Conservation (phyloP, 2,888 invertebrate species). For the Yponomeuta evonymella region DNA sequence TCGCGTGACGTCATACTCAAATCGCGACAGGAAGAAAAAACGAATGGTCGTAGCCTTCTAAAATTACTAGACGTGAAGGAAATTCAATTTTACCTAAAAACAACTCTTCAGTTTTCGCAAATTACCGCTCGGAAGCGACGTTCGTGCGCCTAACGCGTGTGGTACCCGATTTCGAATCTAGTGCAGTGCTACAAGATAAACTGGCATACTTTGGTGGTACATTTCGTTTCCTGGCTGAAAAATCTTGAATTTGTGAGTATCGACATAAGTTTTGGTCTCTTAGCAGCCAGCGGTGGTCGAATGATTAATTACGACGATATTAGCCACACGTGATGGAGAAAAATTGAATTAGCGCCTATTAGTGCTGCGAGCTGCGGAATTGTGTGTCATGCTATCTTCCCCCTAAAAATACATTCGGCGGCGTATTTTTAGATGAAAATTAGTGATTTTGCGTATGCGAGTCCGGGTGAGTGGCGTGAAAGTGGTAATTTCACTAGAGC, state of each 20-base stretch:
- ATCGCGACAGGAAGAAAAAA: background rate
- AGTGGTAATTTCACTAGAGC: conserved; percentile 48
- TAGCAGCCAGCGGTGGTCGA: conserved; percentile 46
- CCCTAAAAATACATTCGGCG: conserved; percentile 63
- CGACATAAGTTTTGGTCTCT: conserved; percentile 34
- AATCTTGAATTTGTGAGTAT: conserved; percentile 54
- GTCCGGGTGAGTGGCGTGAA: conserved; percentile 58
- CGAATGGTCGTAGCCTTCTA: conserved; percentile 50
- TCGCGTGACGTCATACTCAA: conserved; percentile 60
- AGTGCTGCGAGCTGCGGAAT: conserved; percentile 27
- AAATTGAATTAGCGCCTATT: conserved; percentile 46
- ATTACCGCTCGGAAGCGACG: conserved; percentile 43
- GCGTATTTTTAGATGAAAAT: conserved; percentile 65
- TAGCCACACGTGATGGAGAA: conserved; percentile 41
- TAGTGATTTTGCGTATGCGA: conserved; percentile 60
- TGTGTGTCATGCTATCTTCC: conserved; percentile 53
- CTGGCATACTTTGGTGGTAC: background rate
- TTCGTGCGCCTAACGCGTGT: background rate
- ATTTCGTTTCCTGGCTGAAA: background rate
- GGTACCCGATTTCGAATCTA: background rate
- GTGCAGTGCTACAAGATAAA: background rate
- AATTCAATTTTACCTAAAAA: conserved; percentile 53
- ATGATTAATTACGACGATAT: conserved; percentile 37
- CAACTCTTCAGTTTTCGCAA: conserved; percentile 47
- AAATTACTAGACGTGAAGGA: conserved; percentile 65